A percentile compares a stretch with the other conserved stretches of the same genome.
These are phyloP conservation scores for Glaucomys volans DNA, from an alignment of 2,113 vertebrate species.

Conservation along the genomic window DNA sequence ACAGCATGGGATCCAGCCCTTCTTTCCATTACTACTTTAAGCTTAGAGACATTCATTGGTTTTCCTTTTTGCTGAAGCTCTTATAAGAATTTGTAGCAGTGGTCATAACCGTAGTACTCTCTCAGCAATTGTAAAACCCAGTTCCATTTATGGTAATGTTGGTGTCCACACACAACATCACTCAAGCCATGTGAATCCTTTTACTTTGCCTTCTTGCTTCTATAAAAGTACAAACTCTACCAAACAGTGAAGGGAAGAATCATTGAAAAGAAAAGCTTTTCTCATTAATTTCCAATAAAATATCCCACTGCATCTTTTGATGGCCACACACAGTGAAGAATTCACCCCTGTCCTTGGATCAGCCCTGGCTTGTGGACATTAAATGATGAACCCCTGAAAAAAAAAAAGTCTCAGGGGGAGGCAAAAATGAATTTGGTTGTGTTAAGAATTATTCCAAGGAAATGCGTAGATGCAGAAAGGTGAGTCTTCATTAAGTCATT, in stretches of 20 bases:
- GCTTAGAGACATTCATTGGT: neutral
- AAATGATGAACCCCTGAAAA: neutral
- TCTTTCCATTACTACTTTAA: neutral
- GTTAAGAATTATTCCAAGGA: neutral
- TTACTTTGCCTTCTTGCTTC: neutral
- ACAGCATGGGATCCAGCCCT: neutral
- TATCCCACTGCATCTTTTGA: neutral
- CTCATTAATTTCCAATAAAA: neutral
- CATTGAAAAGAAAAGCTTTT: neutral
- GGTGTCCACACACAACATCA: neutral
- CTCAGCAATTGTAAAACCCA: conserved; percentile 2
- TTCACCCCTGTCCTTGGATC: neutral
- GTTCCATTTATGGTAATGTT: neutral
- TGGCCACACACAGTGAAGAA: no score
- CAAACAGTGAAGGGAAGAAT: neutral
- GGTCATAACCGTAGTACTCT: neutral
- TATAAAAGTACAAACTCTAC: neutral
- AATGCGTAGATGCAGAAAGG: neutral
- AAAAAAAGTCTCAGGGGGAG: neutral
- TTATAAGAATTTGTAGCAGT: neutral
- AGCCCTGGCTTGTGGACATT: neutral
- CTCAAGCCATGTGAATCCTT: neutral
- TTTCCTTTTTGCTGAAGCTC: neutral
- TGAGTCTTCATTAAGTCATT: neutral
- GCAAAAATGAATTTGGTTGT: neutral